Base-by-base conservation (phyloP, 2,888 invertebrate genomes). In the Melinaea marsaeus region DNA sequence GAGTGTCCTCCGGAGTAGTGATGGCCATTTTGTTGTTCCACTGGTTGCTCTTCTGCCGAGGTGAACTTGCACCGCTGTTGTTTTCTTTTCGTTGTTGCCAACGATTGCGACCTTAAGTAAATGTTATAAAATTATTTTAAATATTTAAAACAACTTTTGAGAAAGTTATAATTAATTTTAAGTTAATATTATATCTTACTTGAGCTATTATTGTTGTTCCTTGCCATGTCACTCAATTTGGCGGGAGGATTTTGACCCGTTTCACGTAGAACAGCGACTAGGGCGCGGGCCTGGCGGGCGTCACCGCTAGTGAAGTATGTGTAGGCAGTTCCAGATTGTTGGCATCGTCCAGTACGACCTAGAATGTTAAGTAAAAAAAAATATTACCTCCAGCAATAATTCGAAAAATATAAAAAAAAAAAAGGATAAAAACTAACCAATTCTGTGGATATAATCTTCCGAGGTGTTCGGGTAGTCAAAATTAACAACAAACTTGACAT, bases 361-460 rank as follows among this genome's bases (percentile, higher is more conserved):
- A 6, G 9, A 9, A 42, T 42, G 7, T 2, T 37, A 34, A 51
- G 57, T 22, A 55, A 55, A 13, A 34, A 45, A 47, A 33, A 35
- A 46, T 54, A 22, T n/a, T 9, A 32, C 33, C 33, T 13, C 42
- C 11, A 47, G n/a, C 11, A 58, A 32, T 47, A 47, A 13, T n/a
- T 34, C 7, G 4, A 37, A 54, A 13, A 13, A 33, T 51, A 48
- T 46, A 37, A 2, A 37, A 37, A 37, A 37, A 37, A 37, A 9
- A 13, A 47, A 3, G 57, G 37, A 55, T 32, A 55, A 46, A 45
- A 57, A 72, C 76, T 77, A 73, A 86, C 95, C 98, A 86, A 99
- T 99, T 74, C 99, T 94, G 85, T 99, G 99, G 68, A 99, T 98
- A 82, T 99, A 99, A 87, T 99, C 99, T 87, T 99, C 99, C 13